These are phyloP conservation scores for Odontocerum albicorne DNA, from an alignment of 2,888 invertebrate genomes.

Conservation along the genomic window DNA sequence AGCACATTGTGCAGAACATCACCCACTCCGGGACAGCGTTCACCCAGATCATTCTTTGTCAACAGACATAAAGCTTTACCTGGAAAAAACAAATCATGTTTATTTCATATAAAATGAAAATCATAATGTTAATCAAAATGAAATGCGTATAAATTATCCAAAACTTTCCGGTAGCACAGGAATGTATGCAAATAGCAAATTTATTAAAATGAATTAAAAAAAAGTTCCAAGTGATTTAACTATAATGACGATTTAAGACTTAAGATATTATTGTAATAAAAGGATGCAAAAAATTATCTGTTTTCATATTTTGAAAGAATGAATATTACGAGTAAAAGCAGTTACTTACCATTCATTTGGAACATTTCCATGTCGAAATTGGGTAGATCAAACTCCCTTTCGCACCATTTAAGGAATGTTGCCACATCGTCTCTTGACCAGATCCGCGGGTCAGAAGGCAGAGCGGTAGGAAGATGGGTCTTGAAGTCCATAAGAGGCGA, in stretches of 20 bases:
- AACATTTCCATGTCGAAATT: constrained; percentile 92
- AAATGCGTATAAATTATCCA: no score
- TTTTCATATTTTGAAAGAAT: no score
- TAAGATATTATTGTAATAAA: no score
- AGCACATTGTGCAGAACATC: constrained; percentile 93
- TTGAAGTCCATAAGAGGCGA: constrained; percentile 82
- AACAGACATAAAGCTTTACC: constrained; percentile 90
- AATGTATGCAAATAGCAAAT: no score
- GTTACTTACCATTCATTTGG: constrained; percentile 91
- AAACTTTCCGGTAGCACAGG: no score
- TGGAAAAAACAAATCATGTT: constrained; percentile 45
- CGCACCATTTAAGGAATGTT: constrained; percentile 87
- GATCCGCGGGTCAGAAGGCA: constrained; percentile 85
- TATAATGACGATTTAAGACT: no score
- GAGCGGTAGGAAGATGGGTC: constrained; percentile 79
- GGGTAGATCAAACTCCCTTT: constrained; percentile 88
- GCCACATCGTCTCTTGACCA: constrained; percentile 91
- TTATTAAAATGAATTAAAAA: no score
- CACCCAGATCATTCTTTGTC: constrained; percentile 86
- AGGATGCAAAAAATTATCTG: no score
- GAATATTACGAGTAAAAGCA: no score
- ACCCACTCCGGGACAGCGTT: constrained; percentile 90
- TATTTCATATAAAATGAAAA: no score
- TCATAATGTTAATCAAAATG: no score
- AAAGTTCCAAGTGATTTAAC: no score